A percentile compares a stretch with the other conserved stretches of the same genome.
These are phyloP conservation scores for Anniella stebbinsi DNA, from an alignment of 2,797 vertebrate genomes.

Conservation along the genomic window DNA sequence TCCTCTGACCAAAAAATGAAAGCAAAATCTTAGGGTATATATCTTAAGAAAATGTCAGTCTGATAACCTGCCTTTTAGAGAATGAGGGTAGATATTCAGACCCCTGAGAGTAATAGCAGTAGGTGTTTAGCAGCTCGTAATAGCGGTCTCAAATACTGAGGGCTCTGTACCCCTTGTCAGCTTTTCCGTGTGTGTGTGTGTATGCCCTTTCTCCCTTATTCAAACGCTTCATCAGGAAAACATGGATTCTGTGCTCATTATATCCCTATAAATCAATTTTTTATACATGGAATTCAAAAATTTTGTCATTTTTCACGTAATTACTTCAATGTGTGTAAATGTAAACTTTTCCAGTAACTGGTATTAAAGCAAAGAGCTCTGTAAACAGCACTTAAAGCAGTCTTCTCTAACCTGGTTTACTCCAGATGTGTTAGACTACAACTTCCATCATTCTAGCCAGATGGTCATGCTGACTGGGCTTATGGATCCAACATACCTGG, in stretches of 20 bases:
- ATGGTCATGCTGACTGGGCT: too few species aligned
- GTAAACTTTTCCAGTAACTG: neutral
- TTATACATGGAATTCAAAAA: neutral
- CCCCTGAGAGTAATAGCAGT: neutral
- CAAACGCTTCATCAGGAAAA: neutral
- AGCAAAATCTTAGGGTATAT: neutral
- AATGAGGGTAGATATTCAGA: conserved; percentile 6
- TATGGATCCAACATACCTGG: too few species aligned
- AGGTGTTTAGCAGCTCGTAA: neutral
- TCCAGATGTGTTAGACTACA: too few species aligned
- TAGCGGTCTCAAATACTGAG: neutral
- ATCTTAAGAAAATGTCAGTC: conserved; percentile 25
- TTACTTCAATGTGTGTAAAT: neutral
- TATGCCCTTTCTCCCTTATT: neutral
- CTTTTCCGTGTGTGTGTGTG: neutral
- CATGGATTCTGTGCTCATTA: neutral
- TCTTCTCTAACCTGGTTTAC: too few species aligned
- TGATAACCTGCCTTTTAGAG: neutral
- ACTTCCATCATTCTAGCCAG: too few species aligned
- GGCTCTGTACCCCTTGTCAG: neutral
- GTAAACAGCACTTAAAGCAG: neutral
- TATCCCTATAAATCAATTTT: neutral
- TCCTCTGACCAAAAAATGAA: neutral
- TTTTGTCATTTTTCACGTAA: neutral
- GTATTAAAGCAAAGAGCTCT: neutral